Evolutionary conservation across 2,888 invertebrate genomes (phyloP), one percentile per base, ranked within the genome.

Genomic region (Amiota mariae): DNA sequence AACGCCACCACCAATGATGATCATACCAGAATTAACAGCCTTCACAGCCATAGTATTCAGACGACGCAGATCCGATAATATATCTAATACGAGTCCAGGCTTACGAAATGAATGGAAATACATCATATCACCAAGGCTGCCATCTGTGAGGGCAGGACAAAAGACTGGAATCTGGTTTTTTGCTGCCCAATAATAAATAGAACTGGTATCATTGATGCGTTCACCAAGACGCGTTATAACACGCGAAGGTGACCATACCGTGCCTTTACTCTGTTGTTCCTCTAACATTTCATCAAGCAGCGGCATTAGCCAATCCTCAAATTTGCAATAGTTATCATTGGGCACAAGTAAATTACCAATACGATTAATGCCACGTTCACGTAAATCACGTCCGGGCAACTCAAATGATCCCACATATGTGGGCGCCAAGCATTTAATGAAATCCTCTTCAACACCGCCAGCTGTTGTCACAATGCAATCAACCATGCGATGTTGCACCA

Each of bases 391-490:
- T 0, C 98, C 98, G 80, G 93, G 93, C 72, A 98, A 91, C 85
- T 94, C 91, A 88, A 98, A 99, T 85, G 97, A 96, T 0, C 99
- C 99, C 70, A 99, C 88, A 84, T 93, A 98, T 0, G 98, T 99
- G 0, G 98, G 96, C 1, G 97, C 97, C 72, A 99, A 91, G 88
- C 99, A 99, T 91, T 99, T 99, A 61, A 99, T 99, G 64, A 99
- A 93, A 91, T 99, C 99, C 90, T 99, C 99, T 90, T 99, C 99
- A 0, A 99, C 92, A 0, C 99, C 99, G 1, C 99, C 99, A 0
- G 99, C 99, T 12, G 98, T 97, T 0, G 99, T 96, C 1, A 99
- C 99, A 78, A 99, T 92, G 87, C 98, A 98, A 90, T 99, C 99
- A 49, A 99, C 93, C 92, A 98, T 93, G 88, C 93, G 94, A 87